phyloP scores from a whole-genome alignment of 2,888 invertebrate genomes.

The Tenthredo distinguenda region DNA sequence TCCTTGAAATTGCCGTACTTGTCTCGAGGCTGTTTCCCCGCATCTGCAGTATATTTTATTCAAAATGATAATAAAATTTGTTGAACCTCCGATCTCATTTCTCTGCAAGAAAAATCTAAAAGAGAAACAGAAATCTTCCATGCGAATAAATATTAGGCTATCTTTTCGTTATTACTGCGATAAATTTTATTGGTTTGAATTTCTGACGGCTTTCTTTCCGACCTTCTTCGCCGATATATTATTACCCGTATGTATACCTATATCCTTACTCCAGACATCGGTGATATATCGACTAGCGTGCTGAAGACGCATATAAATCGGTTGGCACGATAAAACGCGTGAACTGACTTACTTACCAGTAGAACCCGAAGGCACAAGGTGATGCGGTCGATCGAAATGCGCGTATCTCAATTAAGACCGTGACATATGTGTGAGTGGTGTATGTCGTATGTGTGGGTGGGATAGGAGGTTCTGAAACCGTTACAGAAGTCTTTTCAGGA shows the following conservation, averaged over 20 bases:
- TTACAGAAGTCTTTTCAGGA: constrained; percentile 70
- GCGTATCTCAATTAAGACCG: constrained; percentile 48
- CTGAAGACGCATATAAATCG: constrained; percentile 2
- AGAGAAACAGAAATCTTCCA: too few species aligned
- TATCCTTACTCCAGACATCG: constrained; percentile 2
- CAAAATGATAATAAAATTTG: not conserved
- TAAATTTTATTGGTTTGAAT: not conserved
- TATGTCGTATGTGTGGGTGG: constrained; percentile 50
- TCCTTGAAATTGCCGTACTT: constrained; percentile 38
- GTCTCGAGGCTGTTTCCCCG: constrained; percentile 26
- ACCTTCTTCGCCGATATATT: not conserved
- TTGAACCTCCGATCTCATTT: not conserved
- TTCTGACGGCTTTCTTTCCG: constrained; percentile 1
- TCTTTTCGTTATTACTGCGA: too few species aligned
- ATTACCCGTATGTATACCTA: not conserved
- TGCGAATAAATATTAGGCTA: too few species aligned
- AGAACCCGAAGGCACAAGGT: constrained; percentile 13
- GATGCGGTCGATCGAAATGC: constrained; percentile 40
- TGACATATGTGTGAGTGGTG: constrained; percentile 49
- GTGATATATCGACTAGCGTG: not conserved
- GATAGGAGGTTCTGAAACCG: constrained; percentile 72
- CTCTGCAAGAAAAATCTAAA: not conserved
- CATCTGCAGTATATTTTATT: not conserved
- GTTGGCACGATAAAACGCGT: constrained; percentile 34
- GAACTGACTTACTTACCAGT: constrained; percentile 46